phyloP scores from a whole-genome alignment of 2,113 vertebrate genomes.

The Tachycineta bicolor region DNA sequence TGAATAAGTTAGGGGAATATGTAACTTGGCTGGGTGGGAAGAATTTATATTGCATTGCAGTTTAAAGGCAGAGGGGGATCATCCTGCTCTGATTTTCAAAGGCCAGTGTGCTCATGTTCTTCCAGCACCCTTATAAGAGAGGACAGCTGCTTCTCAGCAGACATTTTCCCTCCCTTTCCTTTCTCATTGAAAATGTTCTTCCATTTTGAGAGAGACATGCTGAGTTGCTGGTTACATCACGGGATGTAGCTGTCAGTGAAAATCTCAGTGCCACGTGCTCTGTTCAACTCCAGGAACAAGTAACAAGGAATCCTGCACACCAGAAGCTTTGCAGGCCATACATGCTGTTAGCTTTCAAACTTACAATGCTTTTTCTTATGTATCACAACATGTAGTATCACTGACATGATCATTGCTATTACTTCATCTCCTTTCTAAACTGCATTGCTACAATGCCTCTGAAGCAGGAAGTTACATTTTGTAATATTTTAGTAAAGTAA shows the following conservation, averaged over 20 bases:
- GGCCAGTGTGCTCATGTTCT: background rate
- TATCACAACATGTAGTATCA: background rate
- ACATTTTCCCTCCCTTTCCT: background rate
- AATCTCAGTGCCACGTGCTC: background rate
- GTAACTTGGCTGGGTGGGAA: background rate
- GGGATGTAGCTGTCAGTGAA: background rate
- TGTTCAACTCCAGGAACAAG: background rate
- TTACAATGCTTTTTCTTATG: fast-evolving
- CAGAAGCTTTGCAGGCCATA: background rate
- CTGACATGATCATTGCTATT: background rate
- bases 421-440: background rate
- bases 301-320: background rate
- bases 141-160: background rate
- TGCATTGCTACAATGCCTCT: background rate
- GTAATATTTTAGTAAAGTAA: background rate
- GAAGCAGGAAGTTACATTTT: background rate
- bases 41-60: background rate
- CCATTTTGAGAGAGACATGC: background rate
- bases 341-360: background rate
- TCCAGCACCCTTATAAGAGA: background rate
- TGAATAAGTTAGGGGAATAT: background rate
- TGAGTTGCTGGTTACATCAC: background rate
- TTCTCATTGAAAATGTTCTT: background rate
- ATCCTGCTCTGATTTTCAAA: background rate
- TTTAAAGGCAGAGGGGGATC: background rate